Evolutionary conservation across 2,888 invertebrate genomes (phyloP), one percentile per base, ranked within the genome.

Genomic region (Dione vanillae): DNA sequence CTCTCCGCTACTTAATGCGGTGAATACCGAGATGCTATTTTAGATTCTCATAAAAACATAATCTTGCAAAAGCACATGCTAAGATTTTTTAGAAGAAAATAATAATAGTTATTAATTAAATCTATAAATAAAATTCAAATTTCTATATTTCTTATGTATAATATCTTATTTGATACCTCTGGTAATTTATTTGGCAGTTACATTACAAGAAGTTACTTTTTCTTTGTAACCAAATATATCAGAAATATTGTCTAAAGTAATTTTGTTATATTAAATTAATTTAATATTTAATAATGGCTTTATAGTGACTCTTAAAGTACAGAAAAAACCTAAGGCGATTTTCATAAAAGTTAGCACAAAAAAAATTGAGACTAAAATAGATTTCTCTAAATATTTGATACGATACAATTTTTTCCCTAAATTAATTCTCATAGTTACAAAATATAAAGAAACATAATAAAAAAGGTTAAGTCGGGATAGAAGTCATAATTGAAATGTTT

Each of bases 171-270:
- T 27, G 5, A 12, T 20, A 62, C 52, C 47, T 14, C 35, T 40
- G 65, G 59, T 52, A 41, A 84, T 85, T 88, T 88, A 85, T 88
- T 27, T 27, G 27, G 27, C 27, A 27, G 27, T 27, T 5, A 5
- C 86, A 88, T 87, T 88, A 86, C 84, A 82, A 80, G 84, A 86
- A 89, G 88, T 89, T 89, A 87, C 86, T 83, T 84, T 86, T 82
- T 82, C 81, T 82, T 78, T 77, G 80, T 78, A 84, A 80, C 84
- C 84, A 88, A 88, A 88, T 88, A 86, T 81, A 86, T 84, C 80
- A 83, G 78, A 76, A 78, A 80, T 37, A 78, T 80, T 58, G 49
- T 12, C 19, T 43, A 59, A 59, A 14, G 78, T 80, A 78, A 79
- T 78, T 78, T 79, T 77, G 67, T 70, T 77, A 64, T 68, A 71